Evolutionary conservation across 2,113 vertebrate species (phyloP), one percentile per base, ranked within the genome.

Genomic region (Sarotherodon lohbergeri): DNA sequence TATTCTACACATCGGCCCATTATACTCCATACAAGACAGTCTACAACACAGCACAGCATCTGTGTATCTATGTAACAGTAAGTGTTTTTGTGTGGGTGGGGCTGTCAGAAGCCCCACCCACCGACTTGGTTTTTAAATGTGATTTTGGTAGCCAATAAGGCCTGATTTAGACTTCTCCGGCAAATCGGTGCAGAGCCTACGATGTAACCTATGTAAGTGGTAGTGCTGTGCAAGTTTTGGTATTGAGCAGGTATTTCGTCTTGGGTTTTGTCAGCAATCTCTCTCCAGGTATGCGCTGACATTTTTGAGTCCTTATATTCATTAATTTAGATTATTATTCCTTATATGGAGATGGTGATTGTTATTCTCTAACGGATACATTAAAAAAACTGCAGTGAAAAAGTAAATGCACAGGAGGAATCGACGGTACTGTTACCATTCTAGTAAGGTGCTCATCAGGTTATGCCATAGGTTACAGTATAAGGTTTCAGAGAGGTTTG

Each of bases 301-400:
- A 68, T 39, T 39, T 39, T 0, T 0, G 34, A 68, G 34, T 2
- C 63, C 3, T 22, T 68, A 39, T 39, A 2, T 19, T 22, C 19
- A 68, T 39, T 41, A 22, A 13, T 41, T 68, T 68, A 68, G 19
- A 68, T 68, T 68, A 68, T 68, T 68, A 41, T 39, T 4, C 19
- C 19, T 41, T 68, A 22, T 2, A 68, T 41, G 4, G 19, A 41
- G 19, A 14, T 14, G 4, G 3, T 22, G 63, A 39, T 68, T 68
- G 63, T 41, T 14, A 41, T 68, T 41, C 36, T 41, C 36, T 68
- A 41, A 41, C 0, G 3, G 63, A 68, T 22, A 1, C 6, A 68
- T 68, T 39, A 0, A 8, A 10, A 41, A 48, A 68, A 41, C 3
- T 68, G 11, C 19, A 22, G 1, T 66, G 32, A 39, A 66, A n/a